Evolutionary conservation across 2,888 invertebrate species (phyloP).

Genomic region (Thymelicus sylvestris): DNA sequence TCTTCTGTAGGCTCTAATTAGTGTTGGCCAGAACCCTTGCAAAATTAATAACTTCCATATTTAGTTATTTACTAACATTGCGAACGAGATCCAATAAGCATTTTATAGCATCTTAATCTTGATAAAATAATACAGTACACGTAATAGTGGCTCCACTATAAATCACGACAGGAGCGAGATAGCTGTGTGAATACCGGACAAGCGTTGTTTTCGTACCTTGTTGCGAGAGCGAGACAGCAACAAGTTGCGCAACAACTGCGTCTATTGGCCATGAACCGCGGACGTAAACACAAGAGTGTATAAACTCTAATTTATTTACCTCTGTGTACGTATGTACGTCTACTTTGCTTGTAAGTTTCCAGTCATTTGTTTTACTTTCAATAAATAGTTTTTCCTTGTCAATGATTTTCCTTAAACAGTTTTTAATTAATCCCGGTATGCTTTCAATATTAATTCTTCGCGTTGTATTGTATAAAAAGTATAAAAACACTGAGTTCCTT

Average conservation of each 20-base stretch:
- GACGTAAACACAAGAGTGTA: constrained; percentile 69
- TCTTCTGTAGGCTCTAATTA: neutral
- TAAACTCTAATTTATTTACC: constrained; percentile 50
- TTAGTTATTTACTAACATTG: constrained; percentile 16
- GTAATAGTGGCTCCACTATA: constrained; percentile 67
- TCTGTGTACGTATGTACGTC: constrained; percentile 39
- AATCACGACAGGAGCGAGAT: constrained; percentile 68
- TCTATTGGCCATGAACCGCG: constrained; percentile 68
- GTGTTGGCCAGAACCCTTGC: neutral
- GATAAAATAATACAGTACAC: constrained; percentile 70
- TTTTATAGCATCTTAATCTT: constrained; percentile 71
- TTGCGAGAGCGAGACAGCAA: constrained; percentile 41
- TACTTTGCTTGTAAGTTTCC: constrained; percentile 34
- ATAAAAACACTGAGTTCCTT: too few relatives aligned
- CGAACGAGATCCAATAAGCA: constrained; percentile 50
- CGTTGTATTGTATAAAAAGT: too few relatives aligned
- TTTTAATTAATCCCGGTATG: too few relatives aligned
- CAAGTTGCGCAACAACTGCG: constrained; percentile 43
- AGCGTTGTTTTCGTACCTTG: constrained; percentile 32
- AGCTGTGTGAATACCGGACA: constrained; percentile 39
- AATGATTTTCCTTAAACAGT: neutral
- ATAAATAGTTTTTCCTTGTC: constrained; percentile 24
- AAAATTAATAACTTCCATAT: constrained; percentile 15
- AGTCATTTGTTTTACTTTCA: constrained; percentile 33
- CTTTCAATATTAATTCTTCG: too few relatives aligned